Conservation (phyloP, 1,140 invertebrate genomes). For the Drosophila oshimai region DNA sequence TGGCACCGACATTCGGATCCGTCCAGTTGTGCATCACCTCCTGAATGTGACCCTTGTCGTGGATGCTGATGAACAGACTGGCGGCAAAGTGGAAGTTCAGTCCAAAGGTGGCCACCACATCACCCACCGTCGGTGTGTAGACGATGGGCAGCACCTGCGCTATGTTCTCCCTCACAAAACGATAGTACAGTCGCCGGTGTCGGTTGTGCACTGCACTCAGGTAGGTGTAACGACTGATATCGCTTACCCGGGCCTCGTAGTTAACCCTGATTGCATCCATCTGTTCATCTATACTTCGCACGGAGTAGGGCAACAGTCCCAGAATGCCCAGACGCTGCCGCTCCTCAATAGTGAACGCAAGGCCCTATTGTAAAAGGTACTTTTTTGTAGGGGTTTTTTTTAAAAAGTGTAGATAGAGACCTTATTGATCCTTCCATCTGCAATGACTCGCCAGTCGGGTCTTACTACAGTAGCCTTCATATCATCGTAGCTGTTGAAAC, state of each 20-base stretch:
- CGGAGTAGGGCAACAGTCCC: slow-evolving; percentile 91
- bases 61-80: slow-evolving; percentile 97
- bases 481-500: neutral
- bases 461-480: neutral
- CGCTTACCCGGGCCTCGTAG: slow-evolving; percentile 89
- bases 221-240: slow-evolving; percentile 94
- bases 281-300: slow-evolving; percentile 93
- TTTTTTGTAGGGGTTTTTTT: no score
- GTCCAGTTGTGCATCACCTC: slow-evolving; percentile 86
- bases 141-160: slow-evolving; percentile 91
- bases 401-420: neutral
- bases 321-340: slow-evolving; percentile 85
- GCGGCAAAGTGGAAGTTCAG: slow-evolving; percentile 85
- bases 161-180: slow-evolving; percentile 94
- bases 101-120: slow-evolving; percentile 86
- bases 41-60: slow-evolving; percentile 96
- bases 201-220: slow-evolving; percentile 91
- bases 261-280: slow-evolving; percentile 89
- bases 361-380: slow-evolving; percentile 17
- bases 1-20: slow-evolving; percentile 90
- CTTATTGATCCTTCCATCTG: slow-evolving; percentile 5
- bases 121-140: slow-evolving; percentile 84
- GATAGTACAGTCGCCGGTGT: slow-evolving; percentile 97
- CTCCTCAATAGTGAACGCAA: slow-evolving; percentile 35
- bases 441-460: neutral